Evolutionary conservation across 2,888 invertebrate genomes (phyloP).

Genomic region (Amphipyra tragopoginis): DNA sequence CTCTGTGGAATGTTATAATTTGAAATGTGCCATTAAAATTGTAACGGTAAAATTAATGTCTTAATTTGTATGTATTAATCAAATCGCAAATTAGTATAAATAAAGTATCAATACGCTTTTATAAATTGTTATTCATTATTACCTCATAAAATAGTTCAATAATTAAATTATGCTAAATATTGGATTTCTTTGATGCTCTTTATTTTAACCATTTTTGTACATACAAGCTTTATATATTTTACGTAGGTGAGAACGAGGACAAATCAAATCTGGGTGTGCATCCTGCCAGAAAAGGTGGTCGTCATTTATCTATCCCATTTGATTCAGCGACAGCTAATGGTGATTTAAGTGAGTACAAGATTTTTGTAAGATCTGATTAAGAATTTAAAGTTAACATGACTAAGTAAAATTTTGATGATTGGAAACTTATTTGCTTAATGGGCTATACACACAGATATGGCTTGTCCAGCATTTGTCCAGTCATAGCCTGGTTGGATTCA

Average conservation of each 20-base stretch:
- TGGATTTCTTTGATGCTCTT: background rate
- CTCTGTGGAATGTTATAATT: slow-evolving; percentile 76
- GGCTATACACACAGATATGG: slow-evolving; percentile 45
- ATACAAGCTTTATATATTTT: slow-evolving; percentile 62
- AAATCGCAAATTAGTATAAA: slow-evolving; percentile 20
- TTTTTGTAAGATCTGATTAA: slow-evolving; percentile 15
- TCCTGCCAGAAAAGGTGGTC: slow-evolving; percentile 79
- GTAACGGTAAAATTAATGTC: slow-evolving; percentile 8
- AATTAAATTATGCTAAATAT: background rate
- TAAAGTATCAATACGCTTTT: slow-evolving; percentile 28
- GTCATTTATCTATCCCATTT: slow-evolving; percentile 86
- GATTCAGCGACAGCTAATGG: slow-evolving; percentile 83
- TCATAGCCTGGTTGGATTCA: too few species aligned
- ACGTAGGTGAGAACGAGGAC: slow-evolving; percentile 79
- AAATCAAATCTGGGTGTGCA: slow-evolving; percentile 75
- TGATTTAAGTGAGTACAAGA: slow-evolving; percentile 81
- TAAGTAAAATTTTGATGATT: too few species aligned
- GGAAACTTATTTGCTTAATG: background rate
- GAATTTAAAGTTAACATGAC: background rate
- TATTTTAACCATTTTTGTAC: slow-evolving; percentile 23
- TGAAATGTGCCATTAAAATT: slow-evolving; percentile 25
- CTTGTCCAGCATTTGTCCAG: slow-evolving; percentile 25
- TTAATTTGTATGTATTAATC: slow-evolving; percentile 25
- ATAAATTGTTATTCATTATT: slow-evolving; percentile 1
- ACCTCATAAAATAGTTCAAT: background rate